Conservation (phyloP, 2,888 invertebrate species). For the Baccha elongata region DNA sequence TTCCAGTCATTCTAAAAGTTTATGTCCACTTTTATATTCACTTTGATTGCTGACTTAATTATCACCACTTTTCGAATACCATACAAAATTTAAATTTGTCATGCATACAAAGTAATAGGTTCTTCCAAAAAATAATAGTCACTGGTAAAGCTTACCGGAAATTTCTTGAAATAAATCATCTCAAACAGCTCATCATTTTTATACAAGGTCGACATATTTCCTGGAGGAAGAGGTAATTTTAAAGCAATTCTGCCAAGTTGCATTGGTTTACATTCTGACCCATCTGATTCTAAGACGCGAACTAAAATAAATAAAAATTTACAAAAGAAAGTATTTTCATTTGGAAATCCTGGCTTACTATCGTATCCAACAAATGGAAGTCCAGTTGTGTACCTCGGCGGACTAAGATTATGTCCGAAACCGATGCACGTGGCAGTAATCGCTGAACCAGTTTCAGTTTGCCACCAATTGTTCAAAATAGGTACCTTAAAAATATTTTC, state of each 20-base stretch:
- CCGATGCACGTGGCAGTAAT: slow-evolving; percentile 93
- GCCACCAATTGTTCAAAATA: slow-evolving; percentile 97
- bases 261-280: slow-evolving; percentile 86
- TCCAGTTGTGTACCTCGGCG: slow-evolving; percentile 91
- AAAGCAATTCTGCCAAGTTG: slow-evolving; percentile 93
- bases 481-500: slow-evolving; percentile 88
- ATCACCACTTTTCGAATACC: too few relatives aligned
- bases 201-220: slow-evolving; percentile 92
- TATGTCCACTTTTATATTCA: too few relatives aligned
- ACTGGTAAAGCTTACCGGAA: slow-evolving; percentile 86
- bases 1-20: too few relatives aligned
- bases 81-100: too few relatives aligned
- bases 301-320: slow-evolving; percentile 83
- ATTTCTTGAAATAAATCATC: slow-evolving; percentile 91
- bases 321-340: not conserved
- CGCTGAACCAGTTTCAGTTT: slow-evolving; percentile 96
- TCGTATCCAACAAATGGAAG: slow-evolving; percentile 95
- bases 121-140: too few relatives aligned
- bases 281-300: slow-evolving; percentile 87
- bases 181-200: slow-evolving; percentile 90
- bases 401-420: slow-evolving; percentile 87
- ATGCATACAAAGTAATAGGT: too few relatives aligned
- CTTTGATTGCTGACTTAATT: too few relatives aligned
- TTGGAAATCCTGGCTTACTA: slow-evolving; percentile 83
- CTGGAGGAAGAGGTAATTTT: slow-evolving; percentile 94